A percentile compares a stretch with the other conserved stretches of the same genome.
Conservation (phyloP, 1,140 invertebrate genomes). For the Drosophila sechellia region DNA sequence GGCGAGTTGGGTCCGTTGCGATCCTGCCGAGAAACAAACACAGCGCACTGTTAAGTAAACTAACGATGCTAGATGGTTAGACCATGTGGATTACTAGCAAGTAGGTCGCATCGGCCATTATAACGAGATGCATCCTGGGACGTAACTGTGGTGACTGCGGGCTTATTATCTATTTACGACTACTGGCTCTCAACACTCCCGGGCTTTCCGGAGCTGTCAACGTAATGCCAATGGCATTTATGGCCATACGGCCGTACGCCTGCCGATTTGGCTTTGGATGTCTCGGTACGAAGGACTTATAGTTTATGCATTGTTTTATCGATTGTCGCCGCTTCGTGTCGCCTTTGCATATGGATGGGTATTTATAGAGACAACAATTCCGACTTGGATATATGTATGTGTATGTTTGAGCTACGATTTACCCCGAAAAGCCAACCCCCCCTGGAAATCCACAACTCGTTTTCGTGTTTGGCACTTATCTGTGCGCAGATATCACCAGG, state of each 20-base stretch:
- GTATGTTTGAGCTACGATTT: constrained; percentile 23
- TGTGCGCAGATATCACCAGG: constrained; percentile 49
- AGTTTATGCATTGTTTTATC: constrained; percentile 81
- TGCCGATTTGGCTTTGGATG: constrained; percentile 46
- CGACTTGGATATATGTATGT: constrained; percentile 1
- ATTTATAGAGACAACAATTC: constrained; percentile 64
- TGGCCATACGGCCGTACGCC: constrained; percentile 50
- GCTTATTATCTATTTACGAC: constrained; percentile 57
- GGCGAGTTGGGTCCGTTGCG: constrained; percentile 84
- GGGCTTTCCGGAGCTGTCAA: constrained; percentile 65
- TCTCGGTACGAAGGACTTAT: constrained; percentile 71
- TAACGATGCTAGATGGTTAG: neutral
- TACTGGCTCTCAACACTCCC: constrained; percentile 60
- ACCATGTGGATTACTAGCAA: constrained; percentile 60
- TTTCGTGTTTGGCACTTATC: constrained; percentile 72
- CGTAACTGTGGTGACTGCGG: neutral
- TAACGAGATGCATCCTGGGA: constrained; percentile 75
- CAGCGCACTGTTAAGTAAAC: neutral
- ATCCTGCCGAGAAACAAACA: constrained; percentile 57
- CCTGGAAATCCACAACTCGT: constrained; percentile 7
- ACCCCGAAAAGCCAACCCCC: neutral
- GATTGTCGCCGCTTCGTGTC: constrained; percentile 73
- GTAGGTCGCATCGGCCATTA: constrained; percentile 69
- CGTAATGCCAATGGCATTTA: constrained; percentile 75
- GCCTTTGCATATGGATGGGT: constrained; percentile 54